phyloP scores from a whole-genome alignment of 2,888 invertebrate genomes.

The Drosophila atripex region DNA sequence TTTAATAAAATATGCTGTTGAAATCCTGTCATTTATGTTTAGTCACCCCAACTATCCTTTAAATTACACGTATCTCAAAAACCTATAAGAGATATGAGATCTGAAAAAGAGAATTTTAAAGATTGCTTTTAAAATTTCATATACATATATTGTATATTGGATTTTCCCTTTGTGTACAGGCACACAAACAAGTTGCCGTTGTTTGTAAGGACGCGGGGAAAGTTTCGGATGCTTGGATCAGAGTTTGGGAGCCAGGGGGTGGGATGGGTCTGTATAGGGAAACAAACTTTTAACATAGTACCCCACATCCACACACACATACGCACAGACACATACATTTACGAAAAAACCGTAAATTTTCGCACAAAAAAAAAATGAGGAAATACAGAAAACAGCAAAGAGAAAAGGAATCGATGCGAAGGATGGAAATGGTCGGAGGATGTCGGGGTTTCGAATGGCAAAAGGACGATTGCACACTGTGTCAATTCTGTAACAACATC shows the following conservation, averaged over 20 bases:
- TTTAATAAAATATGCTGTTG: too few species aligned
- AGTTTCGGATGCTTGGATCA: constrained; percentile 10
- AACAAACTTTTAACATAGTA: constrained; percentile 75
- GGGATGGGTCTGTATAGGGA: constrained; percentile 36
- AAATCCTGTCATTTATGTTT: too few species aligned
- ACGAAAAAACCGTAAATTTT: constrained; percentile 11
- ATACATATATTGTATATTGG: background rate
- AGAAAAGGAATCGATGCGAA: constrained; percentile 43
- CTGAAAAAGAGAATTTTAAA: background rate
- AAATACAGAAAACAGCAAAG: constrained; percentile 58
- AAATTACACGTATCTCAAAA: background rate
- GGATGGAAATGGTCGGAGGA: constrained; percentile 1
- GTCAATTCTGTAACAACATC: constrained; percentile 43
- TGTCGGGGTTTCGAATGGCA: constrained; percentile 4
- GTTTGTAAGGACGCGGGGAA: constrained; percentile 5
- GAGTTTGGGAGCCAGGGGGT: constrained; percentile 32
- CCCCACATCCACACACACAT: constrained; percentile 61
- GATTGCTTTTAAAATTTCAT: constrained; percentile 1
- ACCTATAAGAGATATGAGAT: background rate
- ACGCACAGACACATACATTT: constrained; percentile 23
- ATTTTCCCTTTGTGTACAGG: constrained; percentile 3
- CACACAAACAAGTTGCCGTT: constrained; percentile 64
- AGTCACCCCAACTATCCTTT: background rate
- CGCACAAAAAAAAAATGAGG: constrained; percentile 38
- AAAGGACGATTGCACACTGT: constrained; percentile 60